Conservation (phyloP, 2,797 vertebrate genomes). For the Poecilia velifera region DNA sequence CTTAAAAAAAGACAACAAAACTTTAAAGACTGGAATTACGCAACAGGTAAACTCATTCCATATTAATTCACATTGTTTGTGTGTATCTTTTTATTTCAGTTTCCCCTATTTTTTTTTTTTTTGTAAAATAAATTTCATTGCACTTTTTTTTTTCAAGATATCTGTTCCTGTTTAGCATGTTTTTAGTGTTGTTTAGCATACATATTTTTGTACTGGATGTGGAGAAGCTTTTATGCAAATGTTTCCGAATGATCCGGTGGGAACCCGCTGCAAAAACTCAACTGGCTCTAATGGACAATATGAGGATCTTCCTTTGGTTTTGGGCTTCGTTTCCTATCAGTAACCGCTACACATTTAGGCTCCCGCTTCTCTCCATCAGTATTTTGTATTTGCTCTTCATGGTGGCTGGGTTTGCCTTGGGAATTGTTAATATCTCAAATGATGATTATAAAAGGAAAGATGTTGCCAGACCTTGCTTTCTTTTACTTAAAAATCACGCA, state of each 20-base stretch:
- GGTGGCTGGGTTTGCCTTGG: conserved; percentile 48
- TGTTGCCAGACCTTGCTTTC: conserved; percentile 10
- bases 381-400: conserved; percentile 17
- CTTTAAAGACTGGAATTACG: conserved; percentile 53
- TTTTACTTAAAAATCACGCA: conserved; percentile 10
- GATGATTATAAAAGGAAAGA: conserved; percentile 9
- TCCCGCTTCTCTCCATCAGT: conserved; percentile 5
- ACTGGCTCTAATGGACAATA: conserved; percentile 4
- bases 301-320: conserved; percentile 5
- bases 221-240: conserved; percentile 16
- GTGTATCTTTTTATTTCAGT: conserved; percentile 1
- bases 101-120: background rate
- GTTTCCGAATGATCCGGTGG: conserved; percentile 1
- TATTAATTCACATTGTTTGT: conserved; percentile 28
- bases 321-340: conserved; percentile 5
- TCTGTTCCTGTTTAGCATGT: background rate
- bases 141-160: conserved; percentile 1
- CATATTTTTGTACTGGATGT: conserved; percentile 8
- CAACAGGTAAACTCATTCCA: conserved; percentile 40
- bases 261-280: background rate
- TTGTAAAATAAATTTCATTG: background rate
- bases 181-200: background rate
- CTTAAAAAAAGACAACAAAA: conserved; percentile 15
- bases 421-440: conserved; percentile 20
- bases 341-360: conserved; percentile 2